A percentile compares a stretch with the other conserved stretches of the same genome.
These are phyloP conservation scores for Crepidodera aurea DNA, from an alignment of 2,888 invertebrate species.

Conservation along the genomic window DNA sequence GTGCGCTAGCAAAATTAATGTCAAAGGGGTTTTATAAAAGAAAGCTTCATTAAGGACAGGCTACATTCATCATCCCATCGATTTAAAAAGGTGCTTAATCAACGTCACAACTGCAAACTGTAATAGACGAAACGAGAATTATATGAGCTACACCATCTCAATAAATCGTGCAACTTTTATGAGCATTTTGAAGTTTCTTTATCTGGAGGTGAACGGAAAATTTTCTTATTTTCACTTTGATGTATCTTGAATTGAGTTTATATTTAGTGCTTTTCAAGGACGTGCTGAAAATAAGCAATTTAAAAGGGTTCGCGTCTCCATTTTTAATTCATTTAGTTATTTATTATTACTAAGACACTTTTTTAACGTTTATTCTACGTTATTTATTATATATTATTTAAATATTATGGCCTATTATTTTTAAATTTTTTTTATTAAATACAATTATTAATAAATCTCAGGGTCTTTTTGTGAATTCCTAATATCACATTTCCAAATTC, in stretches of 20 bases:
- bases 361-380: too few species aligned
- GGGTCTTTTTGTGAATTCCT: too few species aligned
- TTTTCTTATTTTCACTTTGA: slow-evolving; percentile 8
- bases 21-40: slow-evolving; percentile 1
- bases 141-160: neutral
- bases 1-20: slow-evolving; percentile 1
- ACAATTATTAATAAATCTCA: too few species aligned
- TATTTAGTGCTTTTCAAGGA: slow-evolving; percentile 3
- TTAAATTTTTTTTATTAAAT: too few species aligned
- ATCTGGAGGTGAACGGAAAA: slow-evolving; percentile 13
- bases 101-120: slow-evolving; percentile 10
- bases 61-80: slow-evolving; percentile 9
- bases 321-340: too few species aligned
- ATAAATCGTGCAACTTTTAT: slow-evolving; percentile 17
- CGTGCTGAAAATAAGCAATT: neutral
- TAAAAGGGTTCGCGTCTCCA: too few species aligned
- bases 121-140: neutral
- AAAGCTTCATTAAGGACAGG: slow-evolving; percentile 8
- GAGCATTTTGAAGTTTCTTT: slow-evolving; percentile 15
- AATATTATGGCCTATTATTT: too few species aligned
- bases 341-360: too few species aligned
- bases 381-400: too few species aligned
- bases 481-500: too few species aligned
- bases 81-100: slow-evolving; percentile 5
- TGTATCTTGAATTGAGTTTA: slow-evolving; percentile 21